Evolutionary conservation across 64 coral and sea anemone genomes (phyloP).

Genomic region (Pachyseris speciosa): DNA sequence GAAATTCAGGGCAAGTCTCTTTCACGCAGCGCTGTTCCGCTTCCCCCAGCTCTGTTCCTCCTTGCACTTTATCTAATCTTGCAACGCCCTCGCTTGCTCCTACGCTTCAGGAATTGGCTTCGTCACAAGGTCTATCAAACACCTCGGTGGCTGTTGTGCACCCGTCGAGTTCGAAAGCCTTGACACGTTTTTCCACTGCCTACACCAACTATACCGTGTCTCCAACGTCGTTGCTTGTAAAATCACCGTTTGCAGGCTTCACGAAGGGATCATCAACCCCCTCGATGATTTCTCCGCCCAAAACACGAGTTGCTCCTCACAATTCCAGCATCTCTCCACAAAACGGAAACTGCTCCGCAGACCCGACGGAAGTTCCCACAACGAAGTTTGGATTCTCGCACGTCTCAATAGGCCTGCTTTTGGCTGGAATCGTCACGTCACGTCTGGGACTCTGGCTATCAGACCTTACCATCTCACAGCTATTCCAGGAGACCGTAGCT

Average conservation of each 20-base stretch:
- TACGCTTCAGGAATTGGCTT: background rate
- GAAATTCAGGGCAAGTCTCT: background rate
- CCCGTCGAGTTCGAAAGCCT: background rate
- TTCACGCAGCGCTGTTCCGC: background rate
- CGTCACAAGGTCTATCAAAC: background rate
- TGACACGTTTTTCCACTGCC: background rate
- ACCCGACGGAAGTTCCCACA: background rate
- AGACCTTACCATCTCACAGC: conserved; percentile 85
- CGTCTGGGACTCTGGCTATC: conserved; percentile 93
- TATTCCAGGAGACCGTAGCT: conserved; percentile 82
- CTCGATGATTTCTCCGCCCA: background rate
- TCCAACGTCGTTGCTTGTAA: background rate
- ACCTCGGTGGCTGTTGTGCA: background rate
- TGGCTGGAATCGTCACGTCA: conserved; percentile 83
- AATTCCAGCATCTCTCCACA: background rate
- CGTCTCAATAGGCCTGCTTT: conserved; percentile 80
- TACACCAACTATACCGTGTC: background rate
- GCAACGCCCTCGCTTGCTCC: background rate
- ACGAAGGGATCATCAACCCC: background rate
- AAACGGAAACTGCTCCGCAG: conserved; percentile 1
- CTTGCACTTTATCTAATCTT: background rate
- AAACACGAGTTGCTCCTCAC: background rate
- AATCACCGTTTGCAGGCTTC: background rate
- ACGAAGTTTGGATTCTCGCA: conserved; percentile 53
- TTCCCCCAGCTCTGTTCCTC: background rate